Base-by-base conservation (phyloP, 2,113 vertebrate genomes). In the crab-eating macaque (Macaca fascicularis) region DNA sequence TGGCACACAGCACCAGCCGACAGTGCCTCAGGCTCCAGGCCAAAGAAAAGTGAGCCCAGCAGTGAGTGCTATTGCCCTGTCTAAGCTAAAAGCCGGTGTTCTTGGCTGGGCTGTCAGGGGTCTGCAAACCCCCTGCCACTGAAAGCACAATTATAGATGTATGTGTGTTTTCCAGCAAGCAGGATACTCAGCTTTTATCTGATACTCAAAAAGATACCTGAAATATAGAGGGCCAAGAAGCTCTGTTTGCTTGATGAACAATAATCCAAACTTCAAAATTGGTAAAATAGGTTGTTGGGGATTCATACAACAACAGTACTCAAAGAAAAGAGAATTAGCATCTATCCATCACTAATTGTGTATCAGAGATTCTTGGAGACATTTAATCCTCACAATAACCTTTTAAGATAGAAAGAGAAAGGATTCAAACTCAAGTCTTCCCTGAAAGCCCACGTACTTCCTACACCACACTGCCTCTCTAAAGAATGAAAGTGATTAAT, bases 41-140 rank as follows among this genome's bases (percentile, higher is more conserved):
- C 48, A 81, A 32, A 20, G 69, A 27, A 92, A 57, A 59, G 35
- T 35, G 19, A 45, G 43, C 82, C 90, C 70, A 50, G 64, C 35
- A 1, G 8, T 2, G 0, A 1, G 8, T 2, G 0, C 45, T 17
- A 2, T 81, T 79, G 32, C 59, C 55, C 4, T 2, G 0, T 20
- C 27, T 1, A 27, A n/a, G 52, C 78, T 50, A 1, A 38, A 57
- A 30, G 52, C 38, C 4, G 32, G 27, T 13, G 23, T 83, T 82
- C 48, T 70, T 16, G 4, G 19, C 27, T 4, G 1, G 25, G 8
- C 82, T 22, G 8, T 13, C 43, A 25, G 93, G 25, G 22, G 30
- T 48, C 75, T 72, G 6, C 61, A 64, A 52, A 70, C 8, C 52
- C 35, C 20, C 59, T 82, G 16, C 67, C 45, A 48, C 61, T 38